phyloP scores from a whole-genome alignment of 2,888 invertebrate genomes.

The Toxonevra muliebris region DNA sequence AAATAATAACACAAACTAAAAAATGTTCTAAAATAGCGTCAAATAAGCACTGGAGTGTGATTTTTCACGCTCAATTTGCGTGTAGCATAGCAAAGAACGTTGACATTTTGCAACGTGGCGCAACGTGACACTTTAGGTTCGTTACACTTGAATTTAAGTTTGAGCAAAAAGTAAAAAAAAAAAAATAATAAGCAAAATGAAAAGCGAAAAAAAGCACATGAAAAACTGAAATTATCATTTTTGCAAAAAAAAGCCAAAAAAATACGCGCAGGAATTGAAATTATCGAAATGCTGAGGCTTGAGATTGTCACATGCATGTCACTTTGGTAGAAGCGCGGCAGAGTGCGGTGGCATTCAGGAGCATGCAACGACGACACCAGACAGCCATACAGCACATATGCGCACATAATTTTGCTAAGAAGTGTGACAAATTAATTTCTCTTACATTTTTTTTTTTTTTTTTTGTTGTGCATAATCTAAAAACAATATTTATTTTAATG shows the following conservation, averaged over 20 bases:
- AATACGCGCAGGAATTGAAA: background rate
- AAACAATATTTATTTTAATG: conserved; percentile 59
- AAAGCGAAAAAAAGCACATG: background rate
- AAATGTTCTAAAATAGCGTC: conserved; percentile 8
- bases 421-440: conserved; percentile 44
- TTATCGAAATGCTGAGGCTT: conserved; percentile 5
- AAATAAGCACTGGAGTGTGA: conserved; percentile 33
- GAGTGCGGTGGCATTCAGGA: background rate
- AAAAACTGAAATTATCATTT: background rate
- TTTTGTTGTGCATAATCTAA: conserved; percentile 48
- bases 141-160: conserved; percentile 30
- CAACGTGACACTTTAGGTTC: conserved; percentile 28
- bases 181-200: background rate
- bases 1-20: background rate
- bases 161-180: conserved; percentile 12
- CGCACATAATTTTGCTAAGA: conserved; percentile 41
- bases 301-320: background rate
- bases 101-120: conserved; percentile 42
- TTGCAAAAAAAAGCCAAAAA: background rate
- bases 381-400: conserved; percentile 9
- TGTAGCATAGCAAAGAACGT: conserved; percentile 40
- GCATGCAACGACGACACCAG: background rate
- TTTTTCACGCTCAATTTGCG: conserved; percentile 54
- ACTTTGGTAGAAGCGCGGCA: background rate
- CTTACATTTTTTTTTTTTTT: conserved; percentile 4